Base-by-base conservation (phyloP, 2,797 vertebrate genomes). In the Rhinichthys osculus region DNA sequence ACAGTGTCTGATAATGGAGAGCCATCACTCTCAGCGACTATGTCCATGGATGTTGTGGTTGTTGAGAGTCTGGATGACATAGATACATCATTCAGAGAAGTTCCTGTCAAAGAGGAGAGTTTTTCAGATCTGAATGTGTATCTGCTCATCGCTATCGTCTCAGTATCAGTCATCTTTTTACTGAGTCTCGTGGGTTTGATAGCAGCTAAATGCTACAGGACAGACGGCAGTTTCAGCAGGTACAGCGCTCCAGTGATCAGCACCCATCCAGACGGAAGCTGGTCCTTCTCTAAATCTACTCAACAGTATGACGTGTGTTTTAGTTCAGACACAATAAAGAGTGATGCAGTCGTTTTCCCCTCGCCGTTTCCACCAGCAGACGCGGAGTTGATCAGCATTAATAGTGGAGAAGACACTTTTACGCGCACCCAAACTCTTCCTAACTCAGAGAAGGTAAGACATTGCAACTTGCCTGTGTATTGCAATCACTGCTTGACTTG, bases 1-100 rank as follows among this genome's bases (percentile, higher is more conserved):
- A 21, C 92, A 62, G 90, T 94, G 47, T 92, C 90, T 83, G 93
- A 95, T 76, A 92, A 93, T 47, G 95, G 95, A 73, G 92, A 95
- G 35, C 96, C 95, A 17, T 86, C 94, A 0, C 91, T 96, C 19
- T 96, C 95, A 83, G 92, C 95, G 2, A 84, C 70, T 44, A 73
- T 76, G 17, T 72, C 70, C 74, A 93, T 96, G 82, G 93, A 93
- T 2, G n/a, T 96, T 66, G 93, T 94, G 0, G 93, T 72, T 72
- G 70, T 72, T 72, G 70, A 72, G 70, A 72, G 74, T 74, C 14
- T 67, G 9, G 64, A 71, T 14, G 44, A 71, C 11, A n/a, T 84
- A 3, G 16, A 70, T 2, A 67, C 59, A 21, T 17, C 42, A 21
- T 66, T 66, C 4, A 81, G 76, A 44, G 33, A 77, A 5, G 23